Conservation (phyloP, 2,113 vertebrate species). For the Carlito syrichta region DNA sequence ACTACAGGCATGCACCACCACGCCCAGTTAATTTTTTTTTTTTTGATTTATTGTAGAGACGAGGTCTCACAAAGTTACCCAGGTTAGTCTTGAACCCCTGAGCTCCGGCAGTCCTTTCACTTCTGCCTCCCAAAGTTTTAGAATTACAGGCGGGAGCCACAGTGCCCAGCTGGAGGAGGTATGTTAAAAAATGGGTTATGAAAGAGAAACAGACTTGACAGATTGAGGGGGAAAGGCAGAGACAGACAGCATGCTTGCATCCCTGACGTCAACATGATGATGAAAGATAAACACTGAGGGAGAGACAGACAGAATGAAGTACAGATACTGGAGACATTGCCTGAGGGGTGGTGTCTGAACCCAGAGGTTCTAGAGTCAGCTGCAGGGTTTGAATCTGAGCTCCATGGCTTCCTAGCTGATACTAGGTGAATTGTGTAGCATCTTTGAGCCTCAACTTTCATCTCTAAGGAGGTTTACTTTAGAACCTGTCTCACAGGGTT, state of each 20-base stretch:
- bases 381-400: not conserved
- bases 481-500: not conserved
- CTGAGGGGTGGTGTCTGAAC: not conserved
- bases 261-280: not conserved
- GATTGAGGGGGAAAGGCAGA: not conserved
- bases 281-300: not conserved
- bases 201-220: not conserved
- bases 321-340: rapidly evolving
- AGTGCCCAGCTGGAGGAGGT: no score
- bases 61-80: no score
- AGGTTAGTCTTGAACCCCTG: no score
- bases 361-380: not conserved
- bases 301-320: not conserved
- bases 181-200: no score
- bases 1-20: no score
- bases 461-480: not conserved
- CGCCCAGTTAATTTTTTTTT: no score
- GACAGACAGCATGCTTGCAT: not conserved
- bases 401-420: not conserved
- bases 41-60: no score
- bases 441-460: not conserved
- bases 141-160: no score
- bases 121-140: no score
- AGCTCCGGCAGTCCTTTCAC: no score
- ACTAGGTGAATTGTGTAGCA: not conserved